Conservation (phyloP, 2,888 invertebrate genomes). For the Dendrolimus pini region DNA sequence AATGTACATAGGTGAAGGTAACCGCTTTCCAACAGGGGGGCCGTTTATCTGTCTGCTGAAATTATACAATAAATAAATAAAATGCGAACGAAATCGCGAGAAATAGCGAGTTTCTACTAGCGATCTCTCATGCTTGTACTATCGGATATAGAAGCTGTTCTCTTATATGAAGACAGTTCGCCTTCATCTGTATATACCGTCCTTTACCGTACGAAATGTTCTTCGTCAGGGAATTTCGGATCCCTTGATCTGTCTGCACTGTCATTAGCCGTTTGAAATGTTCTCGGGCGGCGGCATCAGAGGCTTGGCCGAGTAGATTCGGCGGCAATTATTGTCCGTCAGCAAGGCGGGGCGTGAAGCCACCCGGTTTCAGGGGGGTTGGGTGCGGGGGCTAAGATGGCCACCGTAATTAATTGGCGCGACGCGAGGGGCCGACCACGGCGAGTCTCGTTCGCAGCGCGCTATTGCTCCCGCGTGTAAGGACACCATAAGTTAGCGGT, state of each 20-base stretch:
- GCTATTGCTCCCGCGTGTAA: slow-evolving; percentile 60
- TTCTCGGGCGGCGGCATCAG: slow-evolving; percentile 23
- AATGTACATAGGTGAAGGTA: too few species aligned
- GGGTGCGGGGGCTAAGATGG: slow-evolving; percentile 62
- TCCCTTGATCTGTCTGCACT: neutral
- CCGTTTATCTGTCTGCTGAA: too few species aligned
- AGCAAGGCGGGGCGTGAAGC: slow-evolving; percentile 33
- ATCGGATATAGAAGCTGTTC: too few species aligned
- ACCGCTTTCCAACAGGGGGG: too few species aligned
- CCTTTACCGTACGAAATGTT: neutral
- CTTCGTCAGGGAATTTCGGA: neutral
- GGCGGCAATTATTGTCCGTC: slow-evolving; percentile 73
- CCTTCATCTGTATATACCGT: neutral
- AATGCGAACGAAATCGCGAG: too few species aligned
- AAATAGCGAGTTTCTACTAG: too few species aligned
- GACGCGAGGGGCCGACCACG: slow-evolving; percentile 74
- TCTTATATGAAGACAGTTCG: neutral
- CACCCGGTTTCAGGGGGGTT: slow-evolving; percentile 24
- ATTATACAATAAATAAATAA: too few species aligned
- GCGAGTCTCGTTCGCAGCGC: slow-evolving; percentile 63
- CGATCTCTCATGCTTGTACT: too few species aligned
- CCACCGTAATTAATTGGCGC: slow-evolving; percentile 77
- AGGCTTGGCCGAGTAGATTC: slow-evolving; percentile 50
- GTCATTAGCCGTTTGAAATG: slow-evolving; percentile 2
- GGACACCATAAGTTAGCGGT: slow-evolving; percentile 16